phyloP scores from a whole-genome alignment of 1,140 invertebrate species.

The Pogonomyrmex californicus region DNA sequence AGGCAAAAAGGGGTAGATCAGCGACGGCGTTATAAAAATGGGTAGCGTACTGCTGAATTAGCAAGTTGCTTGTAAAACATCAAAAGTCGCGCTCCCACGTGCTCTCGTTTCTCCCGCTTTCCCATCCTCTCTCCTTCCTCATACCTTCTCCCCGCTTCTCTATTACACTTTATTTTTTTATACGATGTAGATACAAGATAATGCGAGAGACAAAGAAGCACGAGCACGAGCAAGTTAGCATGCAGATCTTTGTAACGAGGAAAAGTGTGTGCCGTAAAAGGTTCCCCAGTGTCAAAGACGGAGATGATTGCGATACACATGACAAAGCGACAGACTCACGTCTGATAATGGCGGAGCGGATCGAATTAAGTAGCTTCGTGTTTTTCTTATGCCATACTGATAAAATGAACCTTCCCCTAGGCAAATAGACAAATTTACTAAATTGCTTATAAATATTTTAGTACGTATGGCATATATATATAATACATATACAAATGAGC shows the following conservation, averaged over 20 bases:
- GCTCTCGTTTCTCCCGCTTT: not conserved
- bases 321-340: slow-evolving; percentile 36
- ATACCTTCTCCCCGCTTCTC: not conserved
- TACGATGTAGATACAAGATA: slow-evolving; percentile 48
- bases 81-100: slow-evolving; percentile 41
- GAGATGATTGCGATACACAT: slow-evolving; percentile 50
- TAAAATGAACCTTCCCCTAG: not conserved
- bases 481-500: too few species aligned
- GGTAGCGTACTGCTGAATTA: slow-evolving; percentile 52
- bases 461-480: too few species aligned
- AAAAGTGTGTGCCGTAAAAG: slow-evolving; percentile 52
- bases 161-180: slow-evolving; percentile 41
- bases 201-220: slow-evolving; percentile 12
- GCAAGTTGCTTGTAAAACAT: slow-evolving; percentile 62
- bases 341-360: not conserved
- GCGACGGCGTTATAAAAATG: slow-evolving; percentile 51
- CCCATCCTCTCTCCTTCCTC: not conserved
- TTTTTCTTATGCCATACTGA: not conserved
- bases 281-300: slow-evolving; percentile 54
- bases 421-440: slow-evolving; percentile 3
- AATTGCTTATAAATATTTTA: slow-evolving; percentile 22
- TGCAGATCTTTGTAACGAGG: slow-evolving; percentile 48
- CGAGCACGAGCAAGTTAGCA: slow-evolving; percentile 32
- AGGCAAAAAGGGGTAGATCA: not conserved
- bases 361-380: slow-evolving; percentile 44